Evolutionary conservation across 2,113 vertebrate species (phyloP), one percentile per base, ranked within the genome.

Genomic region (Natator depressus): DNA sequence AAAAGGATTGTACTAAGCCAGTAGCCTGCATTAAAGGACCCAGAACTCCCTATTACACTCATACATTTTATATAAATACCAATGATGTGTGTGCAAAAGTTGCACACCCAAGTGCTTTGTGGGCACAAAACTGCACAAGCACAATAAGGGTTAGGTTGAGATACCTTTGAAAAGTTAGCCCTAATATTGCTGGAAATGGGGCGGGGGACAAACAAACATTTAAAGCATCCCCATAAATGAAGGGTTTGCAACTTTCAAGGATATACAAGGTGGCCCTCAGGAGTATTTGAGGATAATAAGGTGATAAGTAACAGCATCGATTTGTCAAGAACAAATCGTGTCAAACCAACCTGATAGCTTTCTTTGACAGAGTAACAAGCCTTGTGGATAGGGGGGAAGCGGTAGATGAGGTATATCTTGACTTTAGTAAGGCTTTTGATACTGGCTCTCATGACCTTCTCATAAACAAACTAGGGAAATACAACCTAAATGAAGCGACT

Each of bases 31-130:
- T n/a, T 82, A 91, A 95, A 87, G 47, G 87, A 83, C 85, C 5
- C 65, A 13, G 29, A 29, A 69, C 6, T 1, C 51, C 35, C 57
- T 89, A 35, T 17, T 65, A 65, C 7, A 17, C 69, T 89, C 59
- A 90, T 17, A 85, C 22, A 82, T 78, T 88, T 38, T 82, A 42
- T 86, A 89, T 94, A 76, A 90, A 94, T 90, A 82, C 6, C 42
- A 91, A 35, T 90, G 53, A 86, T 50, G 65, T 4, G 87, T 86
- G 87, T 83, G 57, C 25, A 57, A 93, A 91, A 96, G 82, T 69
- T 80, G 76, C 49, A 51, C 14, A 55, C 76, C 6, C 59, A 84
- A 84, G 5, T 94, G 91, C 84, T 94, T 94, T 51, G 90, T 8
- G 81, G 24, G 5, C 47, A 72, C 94, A 94, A 91, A 92, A 91